Evolutionary conservation across 2,888 invertebrate genomes (phyloP).

Genomic region (Megaustenia siamemsis): DNA sequence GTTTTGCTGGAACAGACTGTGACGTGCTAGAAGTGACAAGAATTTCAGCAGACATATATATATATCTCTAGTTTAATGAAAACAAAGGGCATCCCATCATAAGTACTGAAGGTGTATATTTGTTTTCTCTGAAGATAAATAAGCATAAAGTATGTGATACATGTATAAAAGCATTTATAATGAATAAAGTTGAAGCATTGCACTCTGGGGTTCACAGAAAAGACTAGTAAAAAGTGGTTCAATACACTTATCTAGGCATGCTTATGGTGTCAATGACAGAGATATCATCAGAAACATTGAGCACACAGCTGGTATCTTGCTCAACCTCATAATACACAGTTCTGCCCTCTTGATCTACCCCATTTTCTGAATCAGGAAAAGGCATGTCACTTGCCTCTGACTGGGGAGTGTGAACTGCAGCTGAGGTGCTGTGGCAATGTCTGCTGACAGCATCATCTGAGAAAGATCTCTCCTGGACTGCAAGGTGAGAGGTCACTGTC

Average conservation of each 20-base stretch:
- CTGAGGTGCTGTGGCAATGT: slow-evolving; percentile 36
- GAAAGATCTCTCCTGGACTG: slow-evolving; percentile 74
- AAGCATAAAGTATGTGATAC: neutral
- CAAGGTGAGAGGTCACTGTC: slow-evolving; percentile 71
- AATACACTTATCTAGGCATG: neutral
- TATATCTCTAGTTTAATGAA: neutral
- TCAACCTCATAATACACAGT: slow-evolving; percentile 47
- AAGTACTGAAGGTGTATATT: neutral
- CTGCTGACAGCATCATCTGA: slow-evolving; percentile 63
- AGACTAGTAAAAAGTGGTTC: neutral
- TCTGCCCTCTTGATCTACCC: slow-evolving; percentile 28
- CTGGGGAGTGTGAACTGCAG: slow-evolving; percentile 35
- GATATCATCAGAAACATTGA: slow-evolving; percentile 45
- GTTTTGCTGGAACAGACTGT: neutral
- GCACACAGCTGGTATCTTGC: slow-evolving; percentile 51
- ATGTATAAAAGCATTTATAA: neutral
- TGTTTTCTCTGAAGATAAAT: neutral
- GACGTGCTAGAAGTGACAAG: neutral
- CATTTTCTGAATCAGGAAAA: slow-evolving; percentile 41
- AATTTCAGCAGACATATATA: neutral
- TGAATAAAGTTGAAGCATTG: slow-evolving; percentile 12
- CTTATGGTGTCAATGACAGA: neutral
- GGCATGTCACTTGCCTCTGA: slow-evolving; percentile 34
- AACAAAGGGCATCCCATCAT: neutral
- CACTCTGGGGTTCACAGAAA: neutral